These are phyloP conservation scores for Acromyrmex charruanus DNA, from an alignment of 1,140 invertebrate species.

Conservation along the genomic window DNA sequence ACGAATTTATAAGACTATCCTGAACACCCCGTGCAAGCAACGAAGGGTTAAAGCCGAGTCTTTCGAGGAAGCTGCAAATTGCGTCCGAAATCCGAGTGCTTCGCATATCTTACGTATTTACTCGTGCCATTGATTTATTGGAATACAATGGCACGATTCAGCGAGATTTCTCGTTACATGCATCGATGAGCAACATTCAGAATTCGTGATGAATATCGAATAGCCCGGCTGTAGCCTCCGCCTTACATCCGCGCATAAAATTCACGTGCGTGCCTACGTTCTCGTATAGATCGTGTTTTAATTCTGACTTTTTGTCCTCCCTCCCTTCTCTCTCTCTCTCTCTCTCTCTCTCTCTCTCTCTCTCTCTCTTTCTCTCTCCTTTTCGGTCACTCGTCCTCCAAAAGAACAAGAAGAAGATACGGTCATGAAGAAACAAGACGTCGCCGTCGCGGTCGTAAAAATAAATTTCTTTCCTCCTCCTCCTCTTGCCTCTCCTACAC, in stretches of 20 bases:
- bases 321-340: not conserved
- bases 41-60: not conserved
- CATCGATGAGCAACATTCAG: not conserved
- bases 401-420: conserved; percentile 49
- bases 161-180: conserved; percentile 17
- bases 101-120: not conserved
- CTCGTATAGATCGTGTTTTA: conserved; percentile 56
- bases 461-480: conserved; percentile 68
- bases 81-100: not conserved
- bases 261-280: conserved; percentile 34
- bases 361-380: not conserved
- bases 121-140: conserved; percentile 44
- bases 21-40: too few species aligned
- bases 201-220: conserved; percentile 65
- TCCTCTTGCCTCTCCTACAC: not conserved
- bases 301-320: conserved; percentile 57
- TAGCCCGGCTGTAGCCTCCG: conserved; percentile 58
- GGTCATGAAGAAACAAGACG: conserved; percentile 65
- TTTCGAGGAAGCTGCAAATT: not conserved
- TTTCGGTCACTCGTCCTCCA: conserved; percentile 8
- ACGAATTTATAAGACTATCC: not conserved
- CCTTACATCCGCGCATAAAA: conserved; percentile 39
- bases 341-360: not conserved
- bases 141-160: conserved; percentile 1
- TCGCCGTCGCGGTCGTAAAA: conserved; percentile 70